These are phyloP conservation scores for Platysteira castanea DNA, from an alignment of 2,113 vertebrate genomes.

Conservation along the genomic window DNA sequence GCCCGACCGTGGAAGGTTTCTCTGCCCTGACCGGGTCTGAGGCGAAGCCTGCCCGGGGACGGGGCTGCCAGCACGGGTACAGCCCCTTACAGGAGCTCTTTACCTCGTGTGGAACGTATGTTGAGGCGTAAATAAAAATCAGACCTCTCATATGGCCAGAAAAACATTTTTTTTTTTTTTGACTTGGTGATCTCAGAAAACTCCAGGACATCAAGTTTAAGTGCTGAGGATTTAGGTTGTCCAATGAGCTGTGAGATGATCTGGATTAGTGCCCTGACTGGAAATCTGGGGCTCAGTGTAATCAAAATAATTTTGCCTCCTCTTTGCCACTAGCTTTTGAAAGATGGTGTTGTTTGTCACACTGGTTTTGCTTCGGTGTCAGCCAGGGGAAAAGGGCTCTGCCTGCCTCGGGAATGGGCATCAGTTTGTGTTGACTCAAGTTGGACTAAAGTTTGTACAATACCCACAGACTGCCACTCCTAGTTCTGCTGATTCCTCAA, in stretches of 20 bases:
- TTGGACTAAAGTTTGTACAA: neutral
- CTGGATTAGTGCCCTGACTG: neutral
- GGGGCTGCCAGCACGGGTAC: too few species aligned
- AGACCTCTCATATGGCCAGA: neutral
- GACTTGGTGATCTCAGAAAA: neutral
- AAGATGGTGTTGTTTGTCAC: neutral
- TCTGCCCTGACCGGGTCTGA: too few species aligned
- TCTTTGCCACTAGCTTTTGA: neutral
- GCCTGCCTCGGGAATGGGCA: neutral
- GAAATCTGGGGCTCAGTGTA: neutral
- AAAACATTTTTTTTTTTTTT: neutral
- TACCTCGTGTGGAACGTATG: too few species aligned
- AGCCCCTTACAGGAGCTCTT: neutral
- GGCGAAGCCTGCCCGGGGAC: too few species aligned
- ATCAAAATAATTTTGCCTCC: neutral
- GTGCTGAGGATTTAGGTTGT: conserved; percentile 29
- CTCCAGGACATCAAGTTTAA: neutral
- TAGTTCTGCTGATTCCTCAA: neutral
- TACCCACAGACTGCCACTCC: neutral
- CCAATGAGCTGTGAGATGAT: conserved; percentile 11
- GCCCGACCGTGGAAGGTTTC: too few species aligned
- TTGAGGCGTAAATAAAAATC: neutral
- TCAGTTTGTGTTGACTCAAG: neutral
- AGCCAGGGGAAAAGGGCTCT: neutral
- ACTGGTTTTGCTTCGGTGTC: neutral